Percentiles rank a stretch among this genome's conserved stretches.
Conservation (phyloP, 2,888 invertebrate species). For the Pardosa pseudoannulata region DNA sequence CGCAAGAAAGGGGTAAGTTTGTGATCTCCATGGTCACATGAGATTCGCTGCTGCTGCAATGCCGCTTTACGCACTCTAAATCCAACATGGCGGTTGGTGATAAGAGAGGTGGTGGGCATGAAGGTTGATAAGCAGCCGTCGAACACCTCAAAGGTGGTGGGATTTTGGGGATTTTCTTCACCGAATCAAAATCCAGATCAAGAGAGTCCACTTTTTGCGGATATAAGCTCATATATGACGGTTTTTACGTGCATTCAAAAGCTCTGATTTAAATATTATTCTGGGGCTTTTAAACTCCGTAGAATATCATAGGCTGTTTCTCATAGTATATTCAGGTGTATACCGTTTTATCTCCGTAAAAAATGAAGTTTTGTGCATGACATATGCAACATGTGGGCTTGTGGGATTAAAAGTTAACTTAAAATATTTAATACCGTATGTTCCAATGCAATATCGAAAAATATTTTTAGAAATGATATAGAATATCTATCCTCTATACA, state of each 20-base stretch:
- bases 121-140: conserved; percentile 26
- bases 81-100: conserved; percentile 62
- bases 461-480: no score
- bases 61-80: conserved; percentile 69
- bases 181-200: conserved; percentile 58
- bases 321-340: no score
- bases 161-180: conserved; percentile 53
- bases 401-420: no score
- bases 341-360: no score
- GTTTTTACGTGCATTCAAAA: conserved; percentile 14
- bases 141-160: conserved; percentile 41
- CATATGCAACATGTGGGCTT: no score
- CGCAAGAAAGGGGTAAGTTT: conserved; percentile 57
- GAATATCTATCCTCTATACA: no score
- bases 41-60: conserved; percentile 66
- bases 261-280: conserved; percentile 39
- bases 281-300: no score
- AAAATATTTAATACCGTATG: no score
- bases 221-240: conserved; percentile 69
- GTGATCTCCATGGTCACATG: conserved; percentile 70
- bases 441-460: no score
- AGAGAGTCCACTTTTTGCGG: conserved; percentile 55
- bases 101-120: conserved; percentile 35
- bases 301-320: no score
- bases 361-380: no score